Evolutionary conservation across 2,888 invertebrate species (phyloP).

Genomic region (Eucriotettix oculatus): DNA sequence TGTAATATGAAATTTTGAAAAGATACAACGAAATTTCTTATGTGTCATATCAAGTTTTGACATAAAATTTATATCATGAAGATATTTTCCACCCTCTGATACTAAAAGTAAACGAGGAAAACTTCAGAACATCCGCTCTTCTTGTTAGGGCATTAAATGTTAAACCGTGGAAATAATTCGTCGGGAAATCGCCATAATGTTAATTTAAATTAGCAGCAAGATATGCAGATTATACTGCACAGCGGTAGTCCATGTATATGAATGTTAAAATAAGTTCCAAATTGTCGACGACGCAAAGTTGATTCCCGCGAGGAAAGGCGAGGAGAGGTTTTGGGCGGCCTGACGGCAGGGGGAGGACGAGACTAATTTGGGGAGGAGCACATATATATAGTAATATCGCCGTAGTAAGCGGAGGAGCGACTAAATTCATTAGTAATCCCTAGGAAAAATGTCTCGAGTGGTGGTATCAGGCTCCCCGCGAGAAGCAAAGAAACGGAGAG

Average conservation of each 20-base stretch:
- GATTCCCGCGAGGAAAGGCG: conserved; percentile 23
- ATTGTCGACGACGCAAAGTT: conserved; percentile 33
- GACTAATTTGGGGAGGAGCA: conserved; percentile 9
- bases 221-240: conserved; percentile 13
- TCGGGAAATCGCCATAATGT: conserved; percentile 10
- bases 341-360: background rate
- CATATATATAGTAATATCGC: conserved; percentile 10
- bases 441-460: conserved; percentile 11
- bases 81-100: no score
- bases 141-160: conserved; percentile 8
- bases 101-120: no score
- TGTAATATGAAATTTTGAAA: no score
- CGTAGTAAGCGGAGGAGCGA: conserved; percentile 2
- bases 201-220: conserved; percentile 13
- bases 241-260: conserved; percentile 22
- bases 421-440: conserved; percentile 13
- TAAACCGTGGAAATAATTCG: conserved; percentile 6
- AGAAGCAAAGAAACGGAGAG: background rate
- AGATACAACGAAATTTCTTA: no score
- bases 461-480: conserved; percentile 6
- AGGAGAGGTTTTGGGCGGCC: conserved; percentile 1
- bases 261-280: conserved; percentile 38
- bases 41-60: no score
- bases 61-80: no score
- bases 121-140: background rate